Base-by-base conservation (phyloP, 2,113 vertebrate genomes). In the Zingel zingel region DNA sequence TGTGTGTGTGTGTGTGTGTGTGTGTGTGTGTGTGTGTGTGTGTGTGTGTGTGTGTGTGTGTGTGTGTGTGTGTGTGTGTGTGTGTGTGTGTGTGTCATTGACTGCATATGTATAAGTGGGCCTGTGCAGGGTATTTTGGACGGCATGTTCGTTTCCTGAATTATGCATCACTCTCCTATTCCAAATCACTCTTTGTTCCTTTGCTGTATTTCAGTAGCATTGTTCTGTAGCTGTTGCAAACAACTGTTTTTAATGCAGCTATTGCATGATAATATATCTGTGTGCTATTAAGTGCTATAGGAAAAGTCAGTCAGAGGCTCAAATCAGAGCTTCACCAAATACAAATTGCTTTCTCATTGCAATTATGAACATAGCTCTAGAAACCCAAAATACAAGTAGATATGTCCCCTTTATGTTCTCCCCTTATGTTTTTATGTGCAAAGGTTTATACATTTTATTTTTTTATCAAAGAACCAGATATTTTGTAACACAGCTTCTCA, bases 51-150 rank as follows among this genome's bases (percentile, higher is more conserved):
- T 39, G 6, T 6, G 36, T 45, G 82, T 85, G 89, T 92, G 88
- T 61, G 30, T 72, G 21, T 86, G 18, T 81, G 51, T 53, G 65
- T 61, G 64, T 73, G 53, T 72, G 83, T 74, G 47, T 71, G 58
- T 57, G 68, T 63, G 73, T 84, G 27, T 54, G 50, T 69, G 71
- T 86, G 64, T 83, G 70, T 86, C 50, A 64, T 62, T 81, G 85
- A 23, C 50, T 84, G 86, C 85, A 82, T 88, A 81, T 91, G 79
- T 75, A 79, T 82, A 81, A 88, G 81, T 89, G 70, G 82, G 85
- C 69, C 66, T 62, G 75, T 81, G 84, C 62, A 51, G 82, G 73
- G 83, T 67, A 82, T 77, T 86, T 82, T 86, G 79, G 77, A 76
- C 58, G 18, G 36, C 84, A 45, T 81, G 78, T 90, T 84, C 9